Evolutionary conservation across 2,888 invertebrate genomes (phyloP).

Genomic region (Catocala nupta): DNA sequence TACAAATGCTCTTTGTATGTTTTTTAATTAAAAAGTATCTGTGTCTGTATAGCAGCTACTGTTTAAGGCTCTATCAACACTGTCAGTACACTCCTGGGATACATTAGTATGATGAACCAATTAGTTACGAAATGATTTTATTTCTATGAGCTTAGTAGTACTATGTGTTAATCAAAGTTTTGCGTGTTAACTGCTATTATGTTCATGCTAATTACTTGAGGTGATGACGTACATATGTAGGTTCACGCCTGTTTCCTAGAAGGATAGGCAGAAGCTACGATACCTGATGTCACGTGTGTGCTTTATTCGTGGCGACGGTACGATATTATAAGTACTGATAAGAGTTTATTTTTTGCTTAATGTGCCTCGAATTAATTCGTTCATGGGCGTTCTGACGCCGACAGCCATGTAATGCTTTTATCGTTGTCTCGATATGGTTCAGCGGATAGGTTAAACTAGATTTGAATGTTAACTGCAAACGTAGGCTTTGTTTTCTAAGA

Average conservation of each 20-base stretch:
- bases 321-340: no score
- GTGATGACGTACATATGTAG: not conserved
- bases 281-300: no score
- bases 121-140: conserved; percentile 10
- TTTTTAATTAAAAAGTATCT: conserved; percentile 36
- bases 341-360: no score
- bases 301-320: no score
- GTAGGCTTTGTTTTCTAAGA: no score
- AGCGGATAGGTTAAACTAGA: no score
- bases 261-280: no score
- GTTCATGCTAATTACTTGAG: conserved; percentile 4
- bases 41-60: conserved; percentile 27
- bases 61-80: conserved; percentile 7
- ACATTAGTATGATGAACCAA: conserved; percentile 18
- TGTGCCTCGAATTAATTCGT: no score
- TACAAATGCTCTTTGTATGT: conserved; percentile 5
- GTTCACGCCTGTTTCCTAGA: not conserved
- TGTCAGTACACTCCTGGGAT: conserved; percentile 9
- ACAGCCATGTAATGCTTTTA: no score
- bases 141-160: not conserved
- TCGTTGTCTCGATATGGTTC: no score
- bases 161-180: conserved; percentile 30
- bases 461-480: no score
- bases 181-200: conserved; percentile 31
- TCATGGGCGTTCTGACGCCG: no score